Conservation (phyloP, 2,888 invertebrate species). For the Ditylenchus weischeri region DNA sequence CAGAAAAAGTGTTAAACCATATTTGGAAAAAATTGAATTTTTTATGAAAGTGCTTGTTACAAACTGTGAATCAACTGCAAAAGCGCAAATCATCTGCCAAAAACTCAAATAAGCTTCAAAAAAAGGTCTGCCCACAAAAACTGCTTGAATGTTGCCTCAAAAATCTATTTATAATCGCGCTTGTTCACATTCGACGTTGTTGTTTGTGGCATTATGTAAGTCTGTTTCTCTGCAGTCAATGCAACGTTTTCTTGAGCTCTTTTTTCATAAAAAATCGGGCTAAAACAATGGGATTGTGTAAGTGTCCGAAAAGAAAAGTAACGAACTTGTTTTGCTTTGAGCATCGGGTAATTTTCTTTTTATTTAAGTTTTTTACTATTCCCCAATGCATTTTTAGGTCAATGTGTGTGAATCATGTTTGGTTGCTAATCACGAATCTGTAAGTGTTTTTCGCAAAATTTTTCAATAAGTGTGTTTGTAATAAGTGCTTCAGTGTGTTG, state of each 20-base stretch:
- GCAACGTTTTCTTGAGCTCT: not conserved
- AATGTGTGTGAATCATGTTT: slow-evolving; percentile 99
- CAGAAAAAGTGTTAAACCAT: too few relatives aligned
- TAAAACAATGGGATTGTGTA: slow-evolving; percentile 86
- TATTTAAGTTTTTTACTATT: not conserved
- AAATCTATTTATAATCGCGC: too few relatives aligned
- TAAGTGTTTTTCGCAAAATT: slow-evolving; percentile 14
- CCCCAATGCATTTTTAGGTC: not conserved
- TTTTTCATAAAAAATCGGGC: not conserved
- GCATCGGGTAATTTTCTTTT: slow-evolving; percentile 72
- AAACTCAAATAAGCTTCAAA: too few relatives aligned
- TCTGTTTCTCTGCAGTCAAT: not conserved
- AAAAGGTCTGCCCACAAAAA: too few relatives aligned
- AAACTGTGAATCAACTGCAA: too few relatives aligned
- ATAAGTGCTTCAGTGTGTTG: slow-evolving; percentile 75
- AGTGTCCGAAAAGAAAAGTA: slow-evolving; percentile 92
- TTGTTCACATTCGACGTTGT: not conserved
- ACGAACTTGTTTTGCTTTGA: slow-evolving; percentile 99
- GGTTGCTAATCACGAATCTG: slow-evolving; percentile 69
- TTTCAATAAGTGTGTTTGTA: not conserved
- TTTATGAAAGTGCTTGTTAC: too few relatives aligned
- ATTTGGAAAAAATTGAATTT: too few relatives aligned
- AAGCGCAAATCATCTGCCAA: too few relatives aligned
- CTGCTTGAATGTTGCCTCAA: too few relatives aligned
- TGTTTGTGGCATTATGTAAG: not conserved